Percentiles rank a stretch among this genome's conserved stretches.
Evolutionary conservation across 1,140 invertebrate species (phyloP).

Genomic region (Saccostrea glomerata): DNA sequence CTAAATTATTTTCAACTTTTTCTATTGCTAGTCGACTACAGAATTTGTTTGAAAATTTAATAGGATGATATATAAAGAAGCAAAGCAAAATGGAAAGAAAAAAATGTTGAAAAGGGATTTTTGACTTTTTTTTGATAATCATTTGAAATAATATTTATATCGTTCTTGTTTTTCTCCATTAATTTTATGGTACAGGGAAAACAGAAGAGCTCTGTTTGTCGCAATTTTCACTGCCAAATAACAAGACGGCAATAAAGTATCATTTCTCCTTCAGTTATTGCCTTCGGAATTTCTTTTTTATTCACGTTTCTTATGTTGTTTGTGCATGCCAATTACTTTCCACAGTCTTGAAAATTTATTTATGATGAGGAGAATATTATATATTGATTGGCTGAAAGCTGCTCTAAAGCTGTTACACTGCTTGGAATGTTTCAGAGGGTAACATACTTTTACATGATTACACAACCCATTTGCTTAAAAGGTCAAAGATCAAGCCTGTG

Average conservation of each 20-base stretch:
- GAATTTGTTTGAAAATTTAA: too few relatives aligned
- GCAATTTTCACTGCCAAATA: neutral
- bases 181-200: too few relatives aligned
- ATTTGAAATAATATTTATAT: too few relatives aligned
- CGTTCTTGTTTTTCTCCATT: too few relatives aligned
- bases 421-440: neutral
- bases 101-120: too few relatives aligned
- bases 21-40: too few relatives aligned
- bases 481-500: neutral
- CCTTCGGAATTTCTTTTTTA: neutral
- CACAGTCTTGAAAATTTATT: slow-evolving; percentile 13
- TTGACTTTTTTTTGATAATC: too few relatives aligned
- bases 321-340: neutral
- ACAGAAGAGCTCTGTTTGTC: neutral
- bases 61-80: too few relatives aligned
- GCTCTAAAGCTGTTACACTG: slow-evolving; percentile 19
- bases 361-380: slow-evolving; percentile 23
- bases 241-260: neutral
- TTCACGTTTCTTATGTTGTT: neutral
- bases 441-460: neutral
- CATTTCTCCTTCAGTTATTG: neutral
- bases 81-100: too few relatives aligned
- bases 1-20: too few relatives aligned
- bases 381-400: slow-evolving; percentile 9
- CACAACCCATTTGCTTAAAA: neutral